A percentile compares a stretch with the other conserved stretches of the same genome.
phyloP scores from a whole-genome alignment of 2,113 vertebrate genomes.

The Dascyllus trimaculatus region DNA sequence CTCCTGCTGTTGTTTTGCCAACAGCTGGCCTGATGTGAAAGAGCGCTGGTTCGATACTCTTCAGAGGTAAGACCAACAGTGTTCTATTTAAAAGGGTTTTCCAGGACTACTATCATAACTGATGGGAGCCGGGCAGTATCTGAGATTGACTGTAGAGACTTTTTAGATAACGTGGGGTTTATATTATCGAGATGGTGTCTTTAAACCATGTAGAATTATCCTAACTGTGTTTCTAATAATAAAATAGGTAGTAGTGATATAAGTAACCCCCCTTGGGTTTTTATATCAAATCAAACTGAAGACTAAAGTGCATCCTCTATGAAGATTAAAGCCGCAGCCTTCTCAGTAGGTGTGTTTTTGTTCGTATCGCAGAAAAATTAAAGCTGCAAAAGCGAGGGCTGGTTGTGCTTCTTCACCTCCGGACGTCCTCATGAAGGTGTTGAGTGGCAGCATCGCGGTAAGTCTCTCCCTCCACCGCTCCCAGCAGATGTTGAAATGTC shows the following conservation, averaged over 20 bases:
- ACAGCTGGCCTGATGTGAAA: constrained; percentile 85
- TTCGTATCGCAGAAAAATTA: constrained; percentile 80
- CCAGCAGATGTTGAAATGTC: neutral
- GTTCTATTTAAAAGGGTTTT: neutral
- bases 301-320: too few relatives aligned
- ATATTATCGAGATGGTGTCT: too few relatives aligned
- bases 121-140: neutral
- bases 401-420: constrained; percentile 70
- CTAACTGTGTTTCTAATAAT: too few relatives aligned
- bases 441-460: constrained; percentile 88
- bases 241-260: too few relatives aligned
- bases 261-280: too few relatives aligned
- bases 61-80: constrained; percentile 84
- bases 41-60: constrained; percentile 87
- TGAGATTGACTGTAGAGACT: neutral
- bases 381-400: constrained; percentile 71
- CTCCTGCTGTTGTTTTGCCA: constrained; percentile 83
- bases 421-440: constrained; percentile 92
- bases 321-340: neutral
- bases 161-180: neutral
- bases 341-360: neutral
- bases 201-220: too few relatives aligned
- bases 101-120: neutral
- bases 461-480: constrained; percentile 57
- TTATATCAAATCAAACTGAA: too few relatives aligned